Base-by-base conservation (phyloP, 2,797 vertebrate genomes). In the Geotrypetes seraphini region DNA sequence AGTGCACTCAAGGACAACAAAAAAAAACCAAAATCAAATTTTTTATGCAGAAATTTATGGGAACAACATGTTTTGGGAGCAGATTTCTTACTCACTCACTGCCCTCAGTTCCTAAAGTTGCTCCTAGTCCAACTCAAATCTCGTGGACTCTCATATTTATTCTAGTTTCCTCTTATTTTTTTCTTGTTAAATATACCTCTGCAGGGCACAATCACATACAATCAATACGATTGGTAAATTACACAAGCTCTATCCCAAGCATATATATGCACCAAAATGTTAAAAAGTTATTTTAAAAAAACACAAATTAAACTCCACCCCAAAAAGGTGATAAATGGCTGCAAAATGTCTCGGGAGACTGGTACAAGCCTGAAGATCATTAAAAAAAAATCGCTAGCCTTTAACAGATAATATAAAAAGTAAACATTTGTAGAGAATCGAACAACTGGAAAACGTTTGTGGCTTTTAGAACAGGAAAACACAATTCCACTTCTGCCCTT, bases 171-270 rank as follows among this genome's bases (percentile, higher is more conserved):
- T 62, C 46, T 57, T 43, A 42, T 13, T 28, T 28, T 59, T 51
- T 62, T 63, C 62, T 71, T 71, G 71, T 84, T 83, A 78, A 79
- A 73, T 78, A 83, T 76, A 73, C 74, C 79, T 83, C 76, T 65
- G 76, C 80, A 71, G 76, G 82, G 81, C 83, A 85, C 73, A 72
- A 75, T 78, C 73, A 78, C 74, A 73, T 76, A 86, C 81, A 71
- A 83, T 86, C 86, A 83, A 82, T 84, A 81, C 67, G 74, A 86
- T 75, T 83, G 87, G 88, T 88, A 79, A 81, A 81, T 89, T 84
- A 85, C 78, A 86, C 71, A 72, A 86, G 85, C 88, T 89, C 87
- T 68, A 64, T 75, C 74, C 64, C 57, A 90, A 92, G 88, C 86
- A 91, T 78, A 74, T 69, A 81, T 60, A 74, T 72, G 80, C 66